Evolutionary conservation across 2,888 invertebrate genomes (phyloP).

Genomic region (Idaea straminata): DNA sequence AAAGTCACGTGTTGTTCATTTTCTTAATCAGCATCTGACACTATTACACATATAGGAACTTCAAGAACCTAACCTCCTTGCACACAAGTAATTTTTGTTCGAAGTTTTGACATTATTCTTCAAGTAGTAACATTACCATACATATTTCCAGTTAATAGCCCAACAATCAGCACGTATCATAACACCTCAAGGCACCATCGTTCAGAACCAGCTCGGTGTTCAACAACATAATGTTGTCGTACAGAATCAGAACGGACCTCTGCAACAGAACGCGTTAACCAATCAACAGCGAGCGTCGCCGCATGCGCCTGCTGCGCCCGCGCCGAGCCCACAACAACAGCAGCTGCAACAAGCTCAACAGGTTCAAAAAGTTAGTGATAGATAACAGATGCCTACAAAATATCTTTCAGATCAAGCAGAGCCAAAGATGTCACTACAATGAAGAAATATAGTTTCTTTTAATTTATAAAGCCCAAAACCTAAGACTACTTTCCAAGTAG

Average conservation of each 20-base stretch:
- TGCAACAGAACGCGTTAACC: slow-evolving; percentile 21
- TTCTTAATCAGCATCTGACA: too few relatives aligned
- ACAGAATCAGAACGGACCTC: slow-evolving; percentile 51
- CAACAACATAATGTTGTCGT: slow-evolving; percentile 45
- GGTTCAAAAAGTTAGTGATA: slow-evolving; percentile 25
- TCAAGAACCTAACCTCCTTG: too few relatives aligned
- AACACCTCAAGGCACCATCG: slow-evolving; percentile 70
- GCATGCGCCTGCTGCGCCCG: slow-evolving; percentile 43
- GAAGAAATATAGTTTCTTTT: too few relatives aligned
- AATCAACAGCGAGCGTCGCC: slow-evolving; percentile 36
- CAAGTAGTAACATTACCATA: background rate
- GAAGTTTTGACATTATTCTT: too few relatives aligned
- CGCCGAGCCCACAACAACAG: slow-evolving; percentile 51
- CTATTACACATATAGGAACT: too few relatives aligned
- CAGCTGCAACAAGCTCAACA: slow-evolving; percentile 54
- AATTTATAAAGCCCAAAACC: too few relatives aligned
- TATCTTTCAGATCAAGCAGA: too few relatives aligned
- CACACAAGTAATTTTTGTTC: too few relatives aligned
- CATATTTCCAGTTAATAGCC: slow-evolving; percentile 48
- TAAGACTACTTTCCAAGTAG: too few relatives aligned
- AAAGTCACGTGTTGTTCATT: too few relatives aligned
- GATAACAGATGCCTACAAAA: too few relatives aligned
- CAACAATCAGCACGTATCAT: slow-evolving; percentile 64
- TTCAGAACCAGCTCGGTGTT: slow-evolving; percentile 44
- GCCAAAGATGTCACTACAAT: too few relatives aligned